phyloP scores from a whole-genome alignment of 2,888 invertebrate species.

The Leptodirus hochenwartii region DNA sequence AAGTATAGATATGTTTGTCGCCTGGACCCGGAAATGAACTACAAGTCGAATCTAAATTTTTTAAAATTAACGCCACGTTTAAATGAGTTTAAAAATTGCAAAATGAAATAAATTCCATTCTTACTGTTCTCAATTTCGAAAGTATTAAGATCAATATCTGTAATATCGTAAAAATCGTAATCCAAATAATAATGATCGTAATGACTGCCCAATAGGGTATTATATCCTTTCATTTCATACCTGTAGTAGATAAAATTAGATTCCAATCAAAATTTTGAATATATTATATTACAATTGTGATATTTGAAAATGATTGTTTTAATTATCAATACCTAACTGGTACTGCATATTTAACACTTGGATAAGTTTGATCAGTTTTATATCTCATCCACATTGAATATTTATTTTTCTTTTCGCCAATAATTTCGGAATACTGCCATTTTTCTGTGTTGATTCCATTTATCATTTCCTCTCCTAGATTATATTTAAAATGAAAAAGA shows the following conservation, averaged over 20 bases:
- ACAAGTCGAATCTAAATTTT: constrained; percentile 41
- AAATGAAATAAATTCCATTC: constrained; percentile 12
- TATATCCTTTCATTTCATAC: constrained; percentile 91
- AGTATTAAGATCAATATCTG: constrained; percentile 46
- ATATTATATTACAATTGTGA: constrained; percentile 1
- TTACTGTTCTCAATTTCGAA: constrained; percentile 47
- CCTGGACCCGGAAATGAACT: constrained; percentile 78
- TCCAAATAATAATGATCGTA: constrained; percentile 86
- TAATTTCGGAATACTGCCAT: constrained; percentile 50
- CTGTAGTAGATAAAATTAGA: too few species aligned
- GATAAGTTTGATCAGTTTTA: constrained; percentile 36
- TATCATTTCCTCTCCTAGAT: constrained; percentile 46
- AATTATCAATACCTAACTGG: constrained; percentile 36
- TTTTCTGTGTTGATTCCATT: constrained; percentile 55
- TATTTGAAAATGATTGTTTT: constrained; percentile 3
- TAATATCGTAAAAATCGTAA: constrained; percentile 49
- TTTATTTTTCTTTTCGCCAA: constrained; percentile 68
- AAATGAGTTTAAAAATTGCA: constrained; percentile 1
- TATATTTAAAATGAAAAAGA: constrained; percentile 15
- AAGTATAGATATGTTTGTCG: constrained; percentile 52
- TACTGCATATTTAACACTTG: constrained; percentile 34
- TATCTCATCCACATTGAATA: constrained; percentile 78
- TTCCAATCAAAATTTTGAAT: constrained; percentile 21
- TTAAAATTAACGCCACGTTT: constrained; percentile 1
- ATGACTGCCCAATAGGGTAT: constrained; percentile 83